Percentiles rank a stretch among this genome's conserved stretches.
phyloP scores from a whole-genome alignment of 2,113 vertebrate species.

The Oncorhynchus keta region DNA sequence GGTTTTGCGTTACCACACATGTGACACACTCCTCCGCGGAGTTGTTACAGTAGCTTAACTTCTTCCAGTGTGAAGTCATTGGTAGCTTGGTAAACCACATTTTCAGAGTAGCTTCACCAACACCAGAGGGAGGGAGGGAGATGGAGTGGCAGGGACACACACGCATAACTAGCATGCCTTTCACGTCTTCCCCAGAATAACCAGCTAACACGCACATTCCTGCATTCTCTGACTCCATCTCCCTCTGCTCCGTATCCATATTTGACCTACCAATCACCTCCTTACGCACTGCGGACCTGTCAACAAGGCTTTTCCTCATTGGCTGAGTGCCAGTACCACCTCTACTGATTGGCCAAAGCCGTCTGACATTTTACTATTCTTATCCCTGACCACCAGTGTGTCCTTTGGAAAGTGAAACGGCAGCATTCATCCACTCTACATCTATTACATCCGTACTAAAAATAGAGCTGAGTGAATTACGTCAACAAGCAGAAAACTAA shows the following conservation, averaged over 20 bases:
- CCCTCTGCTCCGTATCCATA: conserved; percentile 23
- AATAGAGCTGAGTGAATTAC: conserved; percentile 15
- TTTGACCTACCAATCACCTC: conserved; percentile 38
- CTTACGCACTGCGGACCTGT: conserved; percentile 29
- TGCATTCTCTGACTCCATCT: conserved; percentile 17
- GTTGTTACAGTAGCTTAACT: no score
- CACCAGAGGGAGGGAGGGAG: no score
- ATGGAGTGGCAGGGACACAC: not conserved
- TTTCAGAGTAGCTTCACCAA: no score
- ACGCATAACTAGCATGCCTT: not conserved
- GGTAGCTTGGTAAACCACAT: no score
- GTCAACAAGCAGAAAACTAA: not conserved
- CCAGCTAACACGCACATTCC: not conserved
- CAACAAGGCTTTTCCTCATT: conserved; percentile 38
- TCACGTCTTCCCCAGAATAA: conserved; percentile 5
- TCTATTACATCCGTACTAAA: conserved; percentile 5
- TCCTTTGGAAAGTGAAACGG: conserved; percentile 12
- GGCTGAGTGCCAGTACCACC: conserved; percentile 45
- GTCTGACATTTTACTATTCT: conserved; percentile 46
- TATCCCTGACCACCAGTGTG: conserved; percentile 13
- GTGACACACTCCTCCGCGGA: no score
- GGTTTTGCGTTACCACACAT: no score
- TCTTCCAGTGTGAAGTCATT: no score
- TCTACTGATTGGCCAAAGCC: conserved; percentile 28
- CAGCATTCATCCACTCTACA: not conserved